phyloP scores from a whole-genome alignment of 2,888 invertebrate species.

The Linnaemya tessellans region DNA sequence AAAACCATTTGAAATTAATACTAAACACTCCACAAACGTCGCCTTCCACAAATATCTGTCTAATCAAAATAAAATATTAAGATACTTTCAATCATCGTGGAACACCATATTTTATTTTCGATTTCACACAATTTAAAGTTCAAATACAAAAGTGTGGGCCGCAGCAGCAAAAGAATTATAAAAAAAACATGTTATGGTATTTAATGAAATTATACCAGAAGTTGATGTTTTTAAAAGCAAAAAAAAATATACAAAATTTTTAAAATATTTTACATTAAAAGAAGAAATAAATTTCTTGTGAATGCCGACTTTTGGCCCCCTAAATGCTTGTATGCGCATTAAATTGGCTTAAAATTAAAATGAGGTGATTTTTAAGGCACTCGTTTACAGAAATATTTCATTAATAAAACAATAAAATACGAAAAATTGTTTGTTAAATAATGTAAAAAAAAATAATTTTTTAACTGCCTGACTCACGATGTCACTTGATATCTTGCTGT shows the following conservation, averaged over 20 bases:
- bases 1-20: background rate
- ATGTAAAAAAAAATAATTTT: background rate
- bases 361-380: no score
- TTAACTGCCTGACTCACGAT: no score
- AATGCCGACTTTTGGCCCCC: background rate
- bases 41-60: background rate
- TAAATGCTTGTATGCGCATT: background rate
- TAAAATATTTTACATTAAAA: background rate
- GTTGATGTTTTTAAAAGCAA: background rate
- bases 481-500: no score
- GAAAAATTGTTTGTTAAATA: no score
- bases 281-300: background rate
- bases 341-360: background rate
- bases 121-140: background rate
- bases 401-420: no score
- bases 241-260: background rate
- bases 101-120: background rate
- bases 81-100: background rate
- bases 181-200: background rate
- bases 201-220: no score
- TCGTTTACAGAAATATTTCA: no score
- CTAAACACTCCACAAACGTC: background rate
- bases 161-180: background rate
- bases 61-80: background rate
- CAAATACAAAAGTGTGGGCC: background rate